Evolutionary conservation across 2,797 vertebrate genomes (phyloP), one percentile per base, ranked within the genome.

Genomic region (Psittacula echo): DNA sequence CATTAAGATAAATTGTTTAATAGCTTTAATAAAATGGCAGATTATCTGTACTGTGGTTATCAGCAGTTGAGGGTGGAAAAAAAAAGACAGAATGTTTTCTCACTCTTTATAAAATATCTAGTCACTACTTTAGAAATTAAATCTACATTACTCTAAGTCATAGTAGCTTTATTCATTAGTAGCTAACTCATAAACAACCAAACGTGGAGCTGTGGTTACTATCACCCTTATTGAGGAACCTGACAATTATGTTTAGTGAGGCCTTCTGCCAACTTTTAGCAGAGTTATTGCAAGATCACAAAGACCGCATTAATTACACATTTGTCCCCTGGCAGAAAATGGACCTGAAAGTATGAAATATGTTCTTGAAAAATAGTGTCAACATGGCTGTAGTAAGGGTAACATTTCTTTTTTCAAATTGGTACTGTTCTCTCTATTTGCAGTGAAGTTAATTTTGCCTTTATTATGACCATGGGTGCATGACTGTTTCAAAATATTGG

Each of bases 401-500:
- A 48, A n/a, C 7, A 19, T 83, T 61, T 58, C 2, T 65, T 77
- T 77, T 76, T 90, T 53, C 53, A 50, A n/a, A 74, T 73, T 68
- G 11, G 8, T 93, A 23, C 53, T 60, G 2, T 68, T 97, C n/a
- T 58, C 42, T 67, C 53, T 78, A 61, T 68, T 90, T 82, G 17
- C 41, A 84, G 23, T 3, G 4, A 64, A 84, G 70, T 88, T 91
- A 90, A 90, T 84, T 96, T 94, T 95, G n/a, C 51, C 60, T 95
- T 96, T 96, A 78, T 80, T 91, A 79, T 68, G 47, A 88, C 45
- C 42, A 75, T 37, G 51, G 54, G 26, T 95, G 60, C 77, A 61
- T 90, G 83, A 66, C 78, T 84, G 13, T 90, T 94, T 78, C 83
- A 93, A 93, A 94, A 90, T 95, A 91, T 41, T 95, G 79, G 60